phyloP scores from a whole-genome alignment of 1,140 invertebrate genomes.

The Penaeus chinensis region DNA sequence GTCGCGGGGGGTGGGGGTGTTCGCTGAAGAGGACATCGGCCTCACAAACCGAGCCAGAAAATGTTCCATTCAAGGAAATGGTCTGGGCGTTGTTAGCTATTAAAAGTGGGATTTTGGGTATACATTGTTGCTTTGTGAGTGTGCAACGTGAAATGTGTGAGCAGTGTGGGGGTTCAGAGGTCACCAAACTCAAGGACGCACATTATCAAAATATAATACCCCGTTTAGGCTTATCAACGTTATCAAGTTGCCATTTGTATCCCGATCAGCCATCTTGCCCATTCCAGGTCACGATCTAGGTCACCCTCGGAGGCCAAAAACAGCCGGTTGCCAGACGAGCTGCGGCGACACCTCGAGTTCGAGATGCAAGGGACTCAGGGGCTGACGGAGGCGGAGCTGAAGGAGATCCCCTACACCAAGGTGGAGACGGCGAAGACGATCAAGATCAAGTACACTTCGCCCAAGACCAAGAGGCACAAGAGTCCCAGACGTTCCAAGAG shows the following conservation, averaged over 20 bases:
- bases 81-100: no score
- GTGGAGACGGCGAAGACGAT: slow-evolving; percentile 73
- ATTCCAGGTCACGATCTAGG: slow-evolving; percentile 74
- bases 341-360: slow-evolving; percentile 86
- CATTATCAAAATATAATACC: no score
- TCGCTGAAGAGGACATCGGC: not conserved
- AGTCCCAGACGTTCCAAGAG: slow-evolving; percentile 63
- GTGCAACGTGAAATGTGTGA: no score
- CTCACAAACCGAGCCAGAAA: not conserved
- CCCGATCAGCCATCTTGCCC: not conserved
- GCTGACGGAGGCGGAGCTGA: slow-evolving; percentile 87
- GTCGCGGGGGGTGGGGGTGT: not conserved
- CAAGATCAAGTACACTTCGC: slow-evolving; percentile 63
- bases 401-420: slow-evolving; percentile 92
- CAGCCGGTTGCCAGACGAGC: slow-evolving; percentile 77
- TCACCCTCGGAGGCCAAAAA: slow-evolving; percentile 72
- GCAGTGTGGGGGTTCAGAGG: no score
- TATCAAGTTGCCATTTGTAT: not conserved
- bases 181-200: no score
- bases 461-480: slow-evolving; percentile 69
- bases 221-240: no score
- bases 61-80: no score
- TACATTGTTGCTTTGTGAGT: no score
- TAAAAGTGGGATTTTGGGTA: no score
- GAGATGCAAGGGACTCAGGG: slow-evolving; percentile 87